phyloP scores from a whole-genome alignment of 2,888 invertebrate species.

The Chydorus sphaericus region DNA sequence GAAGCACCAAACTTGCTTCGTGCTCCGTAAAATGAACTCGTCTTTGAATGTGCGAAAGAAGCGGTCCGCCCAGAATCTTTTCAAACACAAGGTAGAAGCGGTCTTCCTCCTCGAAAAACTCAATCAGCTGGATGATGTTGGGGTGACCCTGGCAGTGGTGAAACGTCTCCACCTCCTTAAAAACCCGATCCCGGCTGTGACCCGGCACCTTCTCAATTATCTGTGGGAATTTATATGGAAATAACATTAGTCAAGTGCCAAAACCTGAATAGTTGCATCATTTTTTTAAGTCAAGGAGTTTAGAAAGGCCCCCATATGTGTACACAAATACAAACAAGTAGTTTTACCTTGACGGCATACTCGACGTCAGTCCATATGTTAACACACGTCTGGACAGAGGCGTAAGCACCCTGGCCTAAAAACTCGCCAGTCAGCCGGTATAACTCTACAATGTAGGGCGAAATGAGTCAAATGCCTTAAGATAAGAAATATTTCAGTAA shows the following conservation, averaged over 20 bases:
- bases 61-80: conserved; percentile 88
- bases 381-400: conserved; percentile 84
- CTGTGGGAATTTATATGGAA: conserved; percentile 24
- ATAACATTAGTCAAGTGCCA: background rate
- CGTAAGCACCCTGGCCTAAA: conserved; percentile 92
- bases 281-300: background rate
- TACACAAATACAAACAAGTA: background rate
- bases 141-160: conserved; percentile 95
- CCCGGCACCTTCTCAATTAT: conserved; percentile 90
- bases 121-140: conserved; percentile 92
- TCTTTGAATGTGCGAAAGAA: conserved; percentile 84
- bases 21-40: conserved; percentile 85
- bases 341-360: conserved; percentile 69
- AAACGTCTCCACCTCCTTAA: conserved; percentile 97
- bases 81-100: conserved; percentile 92
- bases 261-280: conserved; percentile 2
- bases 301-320: background rate
- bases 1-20: conserved; percentile 85
- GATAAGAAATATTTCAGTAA: background rate
- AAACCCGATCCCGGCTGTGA: conserved; percentile 84
- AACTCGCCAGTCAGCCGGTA: conserved; percentile 91
- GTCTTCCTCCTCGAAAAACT: conserved; percentile 92
- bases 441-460: conserved; percentile 54
- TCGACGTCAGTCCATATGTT: conserved; percentile 82
- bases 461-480: background rate